Evolutionary conservation across 2,797 vertebrate species (phyloP).

Genomic region (Acanthopagrus latus): DNA sequence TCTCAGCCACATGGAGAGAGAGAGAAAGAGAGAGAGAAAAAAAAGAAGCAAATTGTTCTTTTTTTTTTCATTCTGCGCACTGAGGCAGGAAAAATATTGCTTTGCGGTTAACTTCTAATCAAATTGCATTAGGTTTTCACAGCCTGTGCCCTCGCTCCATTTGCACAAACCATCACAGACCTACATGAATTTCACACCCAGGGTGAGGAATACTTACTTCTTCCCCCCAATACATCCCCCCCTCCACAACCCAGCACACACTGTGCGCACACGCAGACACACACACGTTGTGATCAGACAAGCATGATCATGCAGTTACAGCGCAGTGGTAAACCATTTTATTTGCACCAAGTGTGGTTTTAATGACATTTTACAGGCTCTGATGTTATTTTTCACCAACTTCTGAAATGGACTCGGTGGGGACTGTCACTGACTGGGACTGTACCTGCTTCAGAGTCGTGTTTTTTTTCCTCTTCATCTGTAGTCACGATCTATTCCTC

Average conservation of each 20-base stretch:
- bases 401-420: constrained; percentile 52
- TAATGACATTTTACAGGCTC: constrained; percentile 68
- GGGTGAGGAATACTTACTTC: constrained; percentile 73
- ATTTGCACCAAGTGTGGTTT: constrained; percentile 66
- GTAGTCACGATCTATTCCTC: constrained; percentile 12
- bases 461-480: constrained; percentile 1
- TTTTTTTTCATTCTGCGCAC: constrained; percentile 54
- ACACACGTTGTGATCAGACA: constrained; percentile 69
- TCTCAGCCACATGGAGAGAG: constrained; percentile 46
- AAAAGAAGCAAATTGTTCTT: constrained; percentile 66
- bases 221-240: constrained; percentile 46
- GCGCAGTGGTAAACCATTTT: constrained; percentile 70
- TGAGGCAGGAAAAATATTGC: constrained; percentile 79
- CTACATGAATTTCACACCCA: constrained; percentile 78
- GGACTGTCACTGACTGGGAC: constrained; percentile 31
- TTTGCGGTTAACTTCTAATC: constrained; percentile 82
- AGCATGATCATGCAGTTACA: constrained; percentile 71
- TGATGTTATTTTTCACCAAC: constrained; percentile 69
- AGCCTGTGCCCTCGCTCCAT: constrained; percentile 78
- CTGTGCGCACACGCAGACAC: constrained; percentile 14
- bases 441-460: constrained; percentile 3
- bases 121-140: constrained; percentile 83
- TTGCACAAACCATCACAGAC: constrained; percentile 80
- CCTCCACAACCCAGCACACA: constrained; percentile 39
- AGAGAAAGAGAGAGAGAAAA: background rate